Base-by-base conservation (phyloP, 2,113 vertebrate genomes). In the Pterocles orientalis region DNA sequence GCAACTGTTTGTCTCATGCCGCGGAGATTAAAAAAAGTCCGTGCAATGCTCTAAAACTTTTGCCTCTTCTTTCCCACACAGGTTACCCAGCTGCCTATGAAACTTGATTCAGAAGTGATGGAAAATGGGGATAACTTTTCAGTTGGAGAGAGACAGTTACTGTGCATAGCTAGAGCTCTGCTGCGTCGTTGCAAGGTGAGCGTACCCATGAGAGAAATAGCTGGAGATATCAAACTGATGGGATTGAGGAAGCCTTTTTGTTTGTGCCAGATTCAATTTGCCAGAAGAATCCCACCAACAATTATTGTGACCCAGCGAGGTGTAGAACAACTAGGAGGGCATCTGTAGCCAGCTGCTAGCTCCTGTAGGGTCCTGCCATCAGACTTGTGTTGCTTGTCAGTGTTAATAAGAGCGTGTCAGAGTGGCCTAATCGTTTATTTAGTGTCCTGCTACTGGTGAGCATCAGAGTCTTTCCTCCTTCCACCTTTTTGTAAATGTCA, bases 41-140 rank as follows among this genome's bases (percentile, higher is more conserved):
- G 12, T 82, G 28, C 18, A 31, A 29, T 20, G 4, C 7, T 56
- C 3, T 45, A 26, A 90, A 36, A 19, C 29, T 64, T 76, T 82
- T 75, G 14, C 34, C 29, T 36, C 61, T 39, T 31, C 45, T 79
- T 94, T 62, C 43, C 45, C 29, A 31, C 17, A 13, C 92, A 99
- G 99, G 97, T 99, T 95, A 98, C 98, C 95, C 99, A 99, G 98
- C 97, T 99, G 97, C 99, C 99, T 66, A 97, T 99, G 97, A 99
- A 98, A 98, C 97, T 99, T 77, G 99, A 99, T 86, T 99, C 99
- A 4, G 99, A 99, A 98, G 99, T 99, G 88, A 97, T 99, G 97
- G 99, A 99, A 97, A 99, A 99, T 0, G 99, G 99, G 10, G 99
- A 99, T 28, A 99, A 99, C 97, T 99, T 99, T 92, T 99, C 99